These are phyloP conservation scores for Temnopleurus reevesii DNA, from an alignment of 53 echinoderm and acorn worm species.

Conservation along the genomic window DNA sequence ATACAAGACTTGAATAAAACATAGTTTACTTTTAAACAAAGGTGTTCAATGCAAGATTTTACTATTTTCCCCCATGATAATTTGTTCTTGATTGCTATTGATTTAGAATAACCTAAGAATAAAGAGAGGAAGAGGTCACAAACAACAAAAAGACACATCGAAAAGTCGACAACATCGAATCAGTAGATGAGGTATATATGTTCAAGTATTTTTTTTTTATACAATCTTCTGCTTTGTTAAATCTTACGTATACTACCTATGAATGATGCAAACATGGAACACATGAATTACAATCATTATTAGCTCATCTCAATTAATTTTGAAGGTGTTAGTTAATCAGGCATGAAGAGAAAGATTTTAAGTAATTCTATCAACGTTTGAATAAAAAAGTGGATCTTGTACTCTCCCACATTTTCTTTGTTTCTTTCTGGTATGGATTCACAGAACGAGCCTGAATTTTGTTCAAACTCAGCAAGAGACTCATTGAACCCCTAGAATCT, in stretches of 20 bases:
- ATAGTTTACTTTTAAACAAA: no score
- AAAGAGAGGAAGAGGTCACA: not conserved
- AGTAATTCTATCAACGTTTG: no score
- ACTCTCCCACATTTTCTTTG: no score
- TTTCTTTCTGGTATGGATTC: no score
- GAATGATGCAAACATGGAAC: not conserved
- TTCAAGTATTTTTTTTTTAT: not conserved
- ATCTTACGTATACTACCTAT: not conserved
- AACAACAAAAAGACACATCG: not conserved
- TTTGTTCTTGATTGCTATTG: not conserved
- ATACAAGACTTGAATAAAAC: no score
- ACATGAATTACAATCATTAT: not conserved
- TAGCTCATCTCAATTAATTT: not conserved
- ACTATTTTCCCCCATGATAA: no score
- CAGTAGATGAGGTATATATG: conserved; percentile 18
- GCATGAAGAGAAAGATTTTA: no score
- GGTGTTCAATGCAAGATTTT: no score
- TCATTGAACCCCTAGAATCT: no score
- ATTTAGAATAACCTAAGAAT: not conserved
- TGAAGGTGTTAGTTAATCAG: not conserved
- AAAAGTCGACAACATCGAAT: not conserved
- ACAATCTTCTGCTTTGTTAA: not conserved
- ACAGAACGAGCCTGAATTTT: no score
- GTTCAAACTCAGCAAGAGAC: no score
- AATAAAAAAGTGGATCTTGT: no score